Percentiles rank a stretch among this genome's conserved stretches.
Evolutionary conservation across 2,113 vertebrate species (phyloP).

Genomic region (Crotalus viridis): DNA sequence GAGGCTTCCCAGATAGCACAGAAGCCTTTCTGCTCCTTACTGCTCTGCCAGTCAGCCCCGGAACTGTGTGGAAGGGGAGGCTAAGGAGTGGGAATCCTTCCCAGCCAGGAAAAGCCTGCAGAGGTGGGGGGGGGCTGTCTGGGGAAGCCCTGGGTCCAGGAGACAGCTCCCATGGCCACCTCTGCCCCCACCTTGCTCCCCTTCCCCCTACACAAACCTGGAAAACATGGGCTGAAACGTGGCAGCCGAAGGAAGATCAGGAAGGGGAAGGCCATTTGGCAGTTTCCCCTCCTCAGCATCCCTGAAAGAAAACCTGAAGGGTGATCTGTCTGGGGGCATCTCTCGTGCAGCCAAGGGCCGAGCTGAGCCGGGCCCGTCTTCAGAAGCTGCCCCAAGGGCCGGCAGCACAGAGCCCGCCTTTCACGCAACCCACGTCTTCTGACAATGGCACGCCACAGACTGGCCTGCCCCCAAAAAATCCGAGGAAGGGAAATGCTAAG

Average conservation of each 20-base stretch:
- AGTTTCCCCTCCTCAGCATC: background rate
- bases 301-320: slow-evolving; percentile 20
- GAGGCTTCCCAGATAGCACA: background rate
- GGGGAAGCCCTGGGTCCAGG: background rate
- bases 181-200: background rate
- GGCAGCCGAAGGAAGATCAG: background rate
- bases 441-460: slow-evolving; percentile 21
- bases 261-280: background rate
- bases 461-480: background rate
- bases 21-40: too few relatives aligned
- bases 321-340: slow-evolving; percentile 21
- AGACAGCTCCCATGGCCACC: background rate
- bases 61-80: slow-evolving; percentile 4
- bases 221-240: background rate
- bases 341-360: slow-evolving; percentile 1
- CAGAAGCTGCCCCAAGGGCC: slow-evolving; percentile 25
- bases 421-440: slow-evolving; percentile 27
- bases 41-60: background rate
- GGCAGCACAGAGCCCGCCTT: slow-evolving; percentile 40
- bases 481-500: slow-evolving; percentile 8
- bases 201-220: background rate
- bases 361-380: slow-evolving; percentile 6
- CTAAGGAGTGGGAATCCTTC: background rate
- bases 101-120: background rate
- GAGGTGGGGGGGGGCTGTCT: background rate